Conservation (phyloP, 1,140 invertebrate species). For the Holcopasites calliopsidis region DNA sequence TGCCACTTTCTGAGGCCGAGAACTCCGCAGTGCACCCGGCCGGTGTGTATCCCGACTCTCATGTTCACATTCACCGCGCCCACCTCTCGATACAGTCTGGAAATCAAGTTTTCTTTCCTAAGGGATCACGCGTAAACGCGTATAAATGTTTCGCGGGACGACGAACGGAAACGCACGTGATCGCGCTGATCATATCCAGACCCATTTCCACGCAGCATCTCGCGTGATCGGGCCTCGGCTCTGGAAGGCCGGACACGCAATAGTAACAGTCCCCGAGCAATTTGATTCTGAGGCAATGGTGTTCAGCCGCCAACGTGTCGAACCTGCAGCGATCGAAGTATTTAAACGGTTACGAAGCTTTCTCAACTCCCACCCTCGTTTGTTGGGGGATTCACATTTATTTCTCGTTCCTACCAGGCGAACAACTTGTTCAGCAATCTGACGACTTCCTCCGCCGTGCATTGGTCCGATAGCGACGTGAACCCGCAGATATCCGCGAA, state of each 20-base stretch:
- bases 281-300: constrained; percentile 95
- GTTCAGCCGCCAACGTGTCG: constrained; percentile 93
- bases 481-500: constrained; percentile 99
- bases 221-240: constrained; percentile 93
- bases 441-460: constrained; percentile 97
- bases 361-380: too few species aligned
- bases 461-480: constrained; percentile 95
- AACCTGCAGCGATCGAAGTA: constrained; percentile 83
- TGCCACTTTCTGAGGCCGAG: constrained; percentile 95
- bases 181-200: constrained; percentile 97
- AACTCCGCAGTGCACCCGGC: constrained; percentile 95
- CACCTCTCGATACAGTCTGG: constrained; percentile 91
- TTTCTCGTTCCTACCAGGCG: constrained; percentile 92
- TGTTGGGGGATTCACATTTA: too few species aligned
- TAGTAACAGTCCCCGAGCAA: constrained; percentile 97
- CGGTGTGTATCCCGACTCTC: constrained; percentile 97
- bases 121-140: too few species aligned
- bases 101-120: too few species aligned
- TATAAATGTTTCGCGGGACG: too few species aligned
- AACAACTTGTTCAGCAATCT: constrained; percentile 97
- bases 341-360: too few species aligned
- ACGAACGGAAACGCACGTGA: constrained; percentile 86
- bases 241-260: constrained; percentile 94
- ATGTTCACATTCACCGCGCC: constrained; percentile 96
- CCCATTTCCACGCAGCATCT: constrained; percentile 98